Percentiles rank a stretch among this genome's conserved stretches.
These are phyloP conservation scores for Ooceraea biroi DNA, from an alignment of 1,140 invertebrate species.

Conservation along the genomic window DNA sequence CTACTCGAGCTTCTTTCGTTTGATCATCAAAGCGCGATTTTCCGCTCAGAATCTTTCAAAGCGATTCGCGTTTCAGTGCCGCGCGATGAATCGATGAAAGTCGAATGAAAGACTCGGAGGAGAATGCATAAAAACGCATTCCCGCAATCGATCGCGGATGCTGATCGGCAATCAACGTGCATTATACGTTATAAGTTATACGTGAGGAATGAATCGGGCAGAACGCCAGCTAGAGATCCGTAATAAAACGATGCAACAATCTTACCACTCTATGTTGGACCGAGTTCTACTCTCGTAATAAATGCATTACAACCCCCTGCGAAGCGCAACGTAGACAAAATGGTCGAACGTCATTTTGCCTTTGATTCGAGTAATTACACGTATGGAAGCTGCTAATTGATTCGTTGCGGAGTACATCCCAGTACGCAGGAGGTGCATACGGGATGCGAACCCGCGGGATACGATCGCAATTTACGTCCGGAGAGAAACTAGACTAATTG, in stretches of 20 bases:
- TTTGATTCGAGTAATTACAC: constrained; percentile 38
- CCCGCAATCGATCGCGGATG: background rate
- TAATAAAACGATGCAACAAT: constrained; percentile 19
- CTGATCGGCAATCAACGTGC: constrained; percentile 23
- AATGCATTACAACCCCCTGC: constrained; percentile 23
- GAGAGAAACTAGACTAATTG: constrained; percentile 35
- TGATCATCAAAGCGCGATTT: constrained; percentile 14
- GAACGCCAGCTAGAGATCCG: background rate
- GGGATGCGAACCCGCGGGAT: constrained; percentile 28
- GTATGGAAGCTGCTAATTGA: constrained; percentile 47
- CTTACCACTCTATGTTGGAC: background rate
- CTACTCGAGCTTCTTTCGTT: background rate
- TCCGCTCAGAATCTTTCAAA: background rate
- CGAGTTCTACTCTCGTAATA: background rate
- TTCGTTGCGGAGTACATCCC: constrained; percentile 35
- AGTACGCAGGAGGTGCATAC: constrained; percentile 5
- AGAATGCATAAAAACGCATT: constrained; percentile 26
- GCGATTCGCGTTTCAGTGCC: background rate
- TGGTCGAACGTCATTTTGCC: constrained; percentile 5
- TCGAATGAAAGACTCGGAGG: background rate
- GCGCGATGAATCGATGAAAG: background rate
- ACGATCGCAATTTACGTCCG: constrained; percentile 48
- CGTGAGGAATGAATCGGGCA: background rate
- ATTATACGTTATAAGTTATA: constrained; percentile 18
- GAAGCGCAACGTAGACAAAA: background rate